Evolutionary conservation across 2,888 invertebrate species (phyloP), one percentile per base, ranked within the genome.

Genomic region (Diploptera punctata): DNA sequence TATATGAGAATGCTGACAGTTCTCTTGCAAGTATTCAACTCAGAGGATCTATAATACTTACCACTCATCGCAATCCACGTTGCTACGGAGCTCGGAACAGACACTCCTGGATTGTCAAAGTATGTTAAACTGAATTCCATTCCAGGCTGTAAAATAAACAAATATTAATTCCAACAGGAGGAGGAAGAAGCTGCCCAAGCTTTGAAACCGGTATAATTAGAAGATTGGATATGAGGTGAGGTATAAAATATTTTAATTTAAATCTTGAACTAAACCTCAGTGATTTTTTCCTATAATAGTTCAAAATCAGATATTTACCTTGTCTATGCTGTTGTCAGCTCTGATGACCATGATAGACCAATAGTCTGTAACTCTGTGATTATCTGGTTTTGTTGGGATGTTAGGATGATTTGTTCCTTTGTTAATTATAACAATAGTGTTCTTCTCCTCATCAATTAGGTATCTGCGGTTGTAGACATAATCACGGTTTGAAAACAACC

Each of bases 261-360:
- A 16, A 47, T n/a, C n/a, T n/a, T n/a, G n/a, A n/a, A n/a, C n/a
- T n/a, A n/a, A n/a, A n/a, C n/a, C n/a, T n/a, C n/a, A n/a, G n/a
- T n/a, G n/a, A n/a, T n/a, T n/a, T n/a, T n/a, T n/a, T n/a, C n/a
- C n/a, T n/a, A n/a, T n/a, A n/a, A n/a, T n/a, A n/a, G n/a, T n/a
- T n/a, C n/a, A n/a, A n/a, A n/a, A n/a, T n/a, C n/a, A 65, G 5
- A n/a, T 43, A 60, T 43, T 74, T 72, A 81, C 82, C 81, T 89
- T 83, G 54, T 88, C 84, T 71, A 88, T 83, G 71, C 86, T 84
- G 0, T 86, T 87, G 65, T 87, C 84, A 0, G 93, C 92, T 81
- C 89, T 90, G 69, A 95, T 92, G 0, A 95, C 92, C 91, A 94
- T 93, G 77, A 91, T 90, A 47, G 94, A 95, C 93, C 93, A 94